phyloP scores from a whole-genome alignment of 2,113 vertebrate genomes.

The Emydura subglobosa region DNA sequence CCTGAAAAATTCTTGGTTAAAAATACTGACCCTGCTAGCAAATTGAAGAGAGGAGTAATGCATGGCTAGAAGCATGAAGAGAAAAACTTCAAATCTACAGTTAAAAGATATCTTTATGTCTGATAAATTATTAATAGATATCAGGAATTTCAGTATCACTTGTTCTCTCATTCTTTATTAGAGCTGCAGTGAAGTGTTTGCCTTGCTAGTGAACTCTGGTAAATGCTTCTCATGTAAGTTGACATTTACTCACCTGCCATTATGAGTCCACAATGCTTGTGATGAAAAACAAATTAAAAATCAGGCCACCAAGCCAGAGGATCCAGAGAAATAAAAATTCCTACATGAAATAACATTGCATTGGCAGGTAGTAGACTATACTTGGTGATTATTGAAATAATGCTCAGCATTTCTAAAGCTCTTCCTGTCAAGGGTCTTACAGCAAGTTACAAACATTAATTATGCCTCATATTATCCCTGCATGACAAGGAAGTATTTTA shows the following conservation, averaged over 20 bases:
- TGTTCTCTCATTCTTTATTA: slow-evolving; percentile 29
- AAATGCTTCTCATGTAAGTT: slow-evolving; percentile 9
- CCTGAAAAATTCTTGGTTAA: not conserved
- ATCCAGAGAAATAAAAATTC: not conserved
- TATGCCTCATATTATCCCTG: not conserved
- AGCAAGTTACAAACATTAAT: not conserved
- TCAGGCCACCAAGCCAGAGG: not conserved
- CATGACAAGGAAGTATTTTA: not conserved
- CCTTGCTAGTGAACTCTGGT: slow-evolving; percentile 21
- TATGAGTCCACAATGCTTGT: not conserved
- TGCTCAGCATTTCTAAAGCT: not conserved
- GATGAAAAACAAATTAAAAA: slow-evolving; percentile 24
- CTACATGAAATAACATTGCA: not conserved
- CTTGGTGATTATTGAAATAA: not conserved
- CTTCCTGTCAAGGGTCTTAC: not conserved
- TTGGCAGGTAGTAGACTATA: not conserved
- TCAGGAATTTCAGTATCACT: slow-evolving; percentile 41
- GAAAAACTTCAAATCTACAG: not conserved
- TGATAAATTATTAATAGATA: slow-evolving; percentile 42
- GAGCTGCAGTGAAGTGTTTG: slow-evolving; percentile 9
- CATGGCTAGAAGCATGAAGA: slow-evolving; percentile 14
- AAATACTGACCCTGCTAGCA: not conserved
- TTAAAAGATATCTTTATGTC: slow-evolving; percentile 29
- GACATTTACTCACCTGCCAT: slow-evolving; percentile 8
- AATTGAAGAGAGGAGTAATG: not conserved